phyloP scores from a whole-genome alignment of 2,113 vertebrate genomes.

The Microcebus lehilahytsara region DNA sequence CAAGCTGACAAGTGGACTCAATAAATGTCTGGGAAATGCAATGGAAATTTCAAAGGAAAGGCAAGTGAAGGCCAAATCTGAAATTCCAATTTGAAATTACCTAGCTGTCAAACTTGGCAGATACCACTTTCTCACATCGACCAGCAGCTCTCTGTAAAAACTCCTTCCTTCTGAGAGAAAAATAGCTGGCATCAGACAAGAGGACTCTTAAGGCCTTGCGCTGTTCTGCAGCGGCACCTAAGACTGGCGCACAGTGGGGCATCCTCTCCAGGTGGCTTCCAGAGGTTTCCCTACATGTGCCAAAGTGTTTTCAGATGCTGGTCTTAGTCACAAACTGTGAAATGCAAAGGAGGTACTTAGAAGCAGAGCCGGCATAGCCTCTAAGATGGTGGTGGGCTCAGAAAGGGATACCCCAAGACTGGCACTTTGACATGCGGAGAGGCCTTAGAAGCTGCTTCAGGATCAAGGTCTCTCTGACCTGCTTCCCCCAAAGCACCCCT shows the following conservation, averaged over 20 bases:
- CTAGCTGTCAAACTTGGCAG: not conserved
- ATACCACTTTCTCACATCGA: not conserved
- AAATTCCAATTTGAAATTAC: slow-evolving; percentile 1
- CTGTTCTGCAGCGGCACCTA: not conserved
- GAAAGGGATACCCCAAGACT: no score
- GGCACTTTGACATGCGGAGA: no score
- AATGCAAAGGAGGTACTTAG: not conserved
- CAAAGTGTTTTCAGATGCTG: not conserved
- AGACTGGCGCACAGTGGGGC: not conserved
- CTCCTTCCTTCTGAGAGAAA: not conserved
- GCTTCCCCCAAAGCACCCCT: no score
- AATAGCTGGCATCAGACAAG: not conserved
- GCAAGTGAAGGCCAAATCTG: not conserved
- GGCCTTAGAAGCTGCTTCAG: no score
- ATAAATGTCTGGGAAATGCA: not conserved
- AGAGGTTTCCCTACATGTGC: not conserved
- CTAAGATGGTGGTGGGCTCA: not conserved
- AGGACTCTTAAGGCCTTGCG: not conserved
- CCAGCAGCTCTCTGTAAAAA: not conserved
- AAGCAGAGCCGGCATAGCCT: not conserved
- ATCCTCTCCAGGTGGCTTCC: not conserved
- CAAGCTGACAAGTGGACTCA: not conserved
- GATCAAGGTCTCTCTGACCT: no score
- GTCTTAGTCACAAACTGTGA: not conserved
- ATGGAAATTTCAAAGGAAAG: not conserved